Base-by-base conservation (phyloP, 2,888 invertebrate genomes). In the Actias luna region DNA sequence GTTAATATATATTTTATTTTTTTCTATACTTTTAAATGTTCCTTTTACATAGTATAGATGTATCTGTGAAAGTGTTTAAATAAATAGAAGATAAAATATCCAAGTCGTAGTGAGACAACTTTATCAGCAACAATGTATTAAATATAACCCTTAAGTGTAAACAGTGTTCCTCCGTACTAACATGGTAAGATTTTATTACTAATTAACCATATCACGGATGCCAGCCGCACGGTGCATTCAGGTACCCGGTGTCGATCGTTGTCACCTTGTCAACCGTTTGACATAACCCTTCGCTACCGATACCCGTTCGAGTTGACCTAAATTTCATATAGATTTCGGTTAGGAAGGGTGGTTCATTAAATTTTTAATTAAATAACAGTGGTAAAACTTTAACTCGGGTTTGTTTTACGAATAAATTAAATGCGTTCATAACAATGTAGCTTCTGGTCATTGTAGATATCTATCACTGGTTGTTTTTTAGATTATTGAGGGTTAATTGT, bases 121-220 rank as follows among this genome's bases (percentile, higher is more conserved):
- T 74, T 65, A 67, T 72, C 67, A 64, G 50, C 63, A 66, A 73
- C 70, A 71, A 70, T 67, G 72, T 74, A 69, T 52, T 60, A 64
- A 5, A 3, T 68, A 71, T 73, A 72, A 69, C 67, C 71, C 70
- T 72, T 68, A 64, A 67, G 60, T 64, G 69, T 65, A 62, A 61
- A 63, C 68, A 31, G 61, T 58, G 72, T 69, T 65, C 69, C 65
- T 67, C 33, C 62, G 71, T 69, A 73, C 73, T 65, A 67, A 73
- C 71, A 76, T 71, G 74, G 64, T 33, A 65, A 60, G 66, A 64
- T 63, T 67, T 67, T 65, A 69, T 69, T 67, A 65, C 82, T 85
- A 85, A 86, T 85, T 85, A 85, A 82, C 81, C 76, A 77, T 85
- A 85, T 84, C 81, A 70, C 72, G 74, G 73, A 80, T 78, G 68